These are phyloP conservation scores for Drosophila falleni DNA, from an alignment of 2,888 invertebrate species.

Conservation along the genomic window DNA sequence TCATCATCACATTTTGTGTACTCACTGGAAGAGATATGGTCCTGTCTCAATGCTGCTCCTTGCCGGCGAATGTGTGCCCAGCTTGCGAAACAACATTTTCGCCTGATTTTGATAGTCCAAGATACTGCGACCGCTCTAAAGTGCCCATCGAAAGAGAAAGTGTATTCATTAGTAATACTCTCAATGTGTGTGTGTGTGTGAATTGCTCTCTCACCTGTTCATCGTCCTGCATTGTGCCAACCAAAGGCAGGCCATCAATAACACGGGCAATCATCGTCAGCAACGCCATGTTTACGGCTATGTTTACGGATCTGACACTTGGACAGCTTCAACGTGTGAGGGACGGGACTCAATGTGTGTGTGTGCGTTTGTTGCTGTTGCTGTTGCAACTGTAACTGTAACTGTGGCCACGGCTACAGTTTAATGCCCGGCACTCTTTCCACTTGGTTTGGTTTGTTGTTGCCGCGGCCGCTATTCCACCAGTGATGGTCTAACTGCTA, in stretches of 20 bases:
- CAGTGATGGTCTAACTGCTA: constrained; percentile 15
- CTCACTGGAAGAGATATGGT: constrained; percentile 98
- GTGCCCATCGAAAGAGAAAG: constrained; percentile 62
- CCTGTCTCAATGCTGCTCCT: constrained; percentile 99
- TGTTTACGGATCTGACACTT: not conserved
- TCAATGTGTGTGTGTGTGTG: not conserved
- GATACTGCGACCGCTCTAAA: constrained; percentile 91
- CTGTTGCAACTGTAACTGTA: constrained; percentile 5
- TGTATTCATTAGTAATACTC: not conserved
- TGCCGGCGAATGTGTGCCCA: constrained; percentile 95
- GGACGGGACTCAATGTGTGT: constrained; percentile 3
- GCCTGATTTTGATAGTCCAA: constrained; percentile 99
- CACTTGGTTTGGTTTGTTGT: constrained; percentile 51
- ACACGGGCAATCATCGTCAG: constrained; percentile 99
- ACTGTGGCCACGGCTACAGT: constrained; percentile 73
- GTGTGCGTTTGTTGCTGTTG: constrained; percentile 2
- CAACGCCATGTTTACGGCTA: constrained; percentile 92
- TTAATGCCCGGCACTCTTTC: constrained; percentile 45
- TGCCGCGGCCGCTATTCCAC: constrained; percentile 26
- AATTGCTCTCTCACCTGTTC: constrained; percentile 93
- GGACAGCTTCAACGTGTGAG: constrained; percentile 19
- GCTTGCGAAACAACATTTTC: constrained; percentile 98
- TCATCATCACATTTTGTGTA: constrained; percentile 80
- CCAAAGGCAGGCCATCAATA: constrained; percentile 96
- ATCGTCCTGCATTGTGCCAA: constrained; percentile 99